These are phyloP conservation scores for Mormyrus hasselquistii DNA, from an alignment of 2,797 vertebrate genomes.

Conservation along the genomic window DNA sequence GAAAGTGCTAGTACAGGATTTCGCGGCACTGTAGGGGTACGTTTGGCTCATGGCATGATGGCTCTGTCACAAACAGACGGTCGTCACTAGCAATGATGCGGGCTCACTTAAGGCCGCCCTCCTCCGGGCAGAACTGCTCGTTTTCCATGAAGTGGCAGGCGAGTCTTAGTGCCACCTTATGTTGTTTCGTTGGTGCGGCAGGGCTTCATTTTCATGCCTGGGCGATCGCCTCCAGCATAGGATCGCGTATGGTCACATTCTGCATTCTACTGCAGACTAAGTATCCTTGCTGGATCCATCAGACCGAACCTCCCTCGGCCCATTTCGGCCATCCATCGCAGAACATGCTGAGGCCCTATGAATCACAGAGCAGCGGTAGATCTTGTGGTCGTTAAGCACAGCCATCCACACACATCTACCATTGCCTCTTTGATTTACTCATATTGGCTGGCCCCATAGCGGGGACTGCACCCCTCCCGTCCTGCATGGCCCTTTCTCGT, in stretches of 20 bases:
- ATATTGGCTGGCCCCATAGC: too few species aligned
- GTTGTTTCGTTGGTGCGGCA: background rate
- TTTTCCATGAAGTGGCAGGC: background rate
- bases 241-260: background rate
- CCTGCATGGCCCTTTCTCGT: too few species aligned
- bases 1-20: background rate
- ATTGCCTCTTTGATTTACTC: background rate
- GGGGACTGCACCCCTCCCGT: too few species aligned
- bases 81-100: background rate
- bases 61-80: background rate
- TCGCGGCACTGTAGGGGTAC: background rate
- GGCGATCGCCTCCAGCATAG: background rate
- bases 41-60: background rate
- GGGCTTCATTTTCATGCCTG: background rate
- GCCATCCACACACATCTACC: background rate
- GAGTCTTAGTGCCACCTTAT: background rate
- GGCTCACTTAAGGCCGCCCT: background rate
- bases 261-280: background rate
- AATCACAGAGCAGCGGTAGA: background rate
- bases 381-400: background rate
- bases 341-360: background rate
- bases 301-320: background rate
- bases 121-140: background rate
- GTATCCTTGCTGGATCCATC: background rate
- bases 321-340: background rate